Conservation (phyloP, 1,140 invertebrate genomes). For the Saccostrea cuccullata region DNA sequence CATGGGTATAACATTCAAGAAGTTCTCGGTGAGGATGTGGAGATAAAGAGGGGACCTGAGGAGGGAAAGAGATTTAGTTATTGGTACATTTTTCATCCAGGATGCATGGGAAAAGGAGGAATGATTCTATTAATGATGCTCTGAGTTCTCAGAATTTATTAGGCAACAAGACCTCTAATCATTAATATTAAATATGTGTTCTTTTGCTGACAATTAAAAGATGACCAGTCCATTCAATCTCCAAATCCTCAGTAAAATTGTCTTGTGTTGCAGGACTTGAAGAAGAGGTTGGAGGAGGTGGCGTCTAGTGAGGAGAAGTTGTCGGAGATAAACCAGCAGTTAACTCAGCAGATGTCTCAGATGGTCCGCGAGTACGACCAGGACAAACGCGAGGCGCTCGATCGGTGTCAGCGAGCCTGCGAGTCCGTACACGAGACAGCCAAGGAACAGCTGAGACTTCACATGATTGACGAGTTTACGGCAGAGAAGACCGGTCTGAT, state of each 20-base stretch:
- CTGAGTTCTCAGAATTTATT: no score
- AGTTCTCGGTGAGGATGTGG: no score
- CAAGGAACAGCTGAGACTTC: conserved; percentile 55
- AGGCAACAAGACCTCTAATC: no score
- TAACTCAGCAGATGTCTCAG: conserved; percentile 71
- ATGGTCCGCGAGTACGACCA: conserved; percentile 73
- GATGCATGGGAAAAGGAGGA: not conserved
- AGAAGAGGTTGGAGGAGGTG: conserved; percentile 68
- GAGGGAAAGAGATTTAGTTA: no score
- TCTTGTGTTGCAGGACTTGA: conserved; percentile 67
- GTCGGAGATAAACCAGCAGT: conserved; percentile 70
- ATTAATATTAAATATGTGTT: no score
- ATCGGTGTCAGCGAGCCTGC: conserved; percentile 65
- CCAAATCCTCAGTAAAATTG: not conserved
- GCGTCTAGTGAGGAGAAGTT: conserved; percentile 71
- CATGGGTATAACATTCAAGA: no score
- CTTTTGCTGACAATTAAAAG: no score
- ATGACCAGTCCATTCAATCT: no score
- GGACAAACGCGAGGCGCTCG: conserved; percentile 71
- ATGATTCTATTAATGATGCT: no score
- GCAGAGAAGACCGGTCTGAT: conserved; percentile 60
- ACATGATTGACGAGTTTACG: conserved; percentile 57
- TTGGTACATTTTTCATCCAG: no score
- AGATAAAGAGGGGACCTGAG: no score
- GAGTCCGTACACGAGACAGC: conserved; percentile 64